Conservation (phyloP, 2,797 vertebrate species). For the Cynodonichthys magdalenae region DNA sequence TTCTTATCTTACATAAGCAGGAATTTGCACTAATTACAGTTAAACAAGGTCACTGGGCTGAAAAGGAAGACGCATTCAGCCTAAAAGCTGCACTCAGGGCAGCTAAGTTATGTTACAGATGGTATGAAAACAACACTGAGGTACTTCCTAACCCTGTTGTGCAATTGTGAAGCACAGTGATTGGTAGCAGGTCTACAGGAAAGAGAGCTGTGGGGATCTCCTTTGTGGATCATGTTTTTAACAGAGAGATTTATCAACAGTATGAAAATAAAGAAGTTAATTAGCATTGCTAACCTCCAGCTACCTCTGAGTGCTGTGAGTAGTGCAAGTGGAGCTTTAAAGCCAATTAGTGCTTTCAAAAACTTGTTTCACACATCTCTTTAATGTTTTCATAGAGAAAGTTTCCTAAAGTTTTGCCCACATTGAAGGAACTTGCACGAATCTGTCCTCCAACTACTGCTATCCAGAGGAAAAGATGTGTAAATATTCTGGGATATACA, state of each 20-base stretch:
- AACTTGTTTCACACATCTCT: constrained; percentile 21
- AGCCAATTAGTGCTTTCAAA: constrained; percentile 38
- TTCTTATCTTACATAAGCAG: constrained; percentile 31
- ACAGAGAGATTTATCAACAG: constrained; percentile 23
- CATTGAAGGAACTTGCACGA: not conserved
- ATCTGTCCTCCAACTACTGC: not conserved
- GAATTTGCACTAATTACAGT: constrained; percentile 49
- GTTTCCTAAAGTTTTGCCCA: constrained; percentile 9
- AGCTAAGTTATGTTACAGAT: constrained; percentile 29
- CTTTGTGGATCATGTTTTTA: constrained; percentile 31
- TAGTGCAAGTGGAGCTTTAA: constrained; percentile 1
- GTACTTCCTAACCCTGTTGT: constrained; percentile 34
- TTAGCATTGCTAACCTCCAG: constrained; percentile 35
- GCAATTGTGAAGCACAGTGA: constrained; percentile 32
- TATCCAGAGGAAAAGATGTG: no score
- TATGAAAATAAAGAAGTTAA: constrained; percentile 53
- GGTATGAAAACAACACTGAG: constrained; percentile 28
- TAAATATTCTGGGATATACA: not conserved
- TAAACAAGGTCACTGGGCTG: constrained; percentile 53
- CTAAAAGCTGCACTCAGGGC: constrained; percentile 26
- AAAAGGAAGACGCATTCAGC: constrained; percentile 43
- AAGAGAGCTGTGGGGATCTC: constrained; percentile 38
- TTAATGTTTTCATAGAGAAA: constrained; percentile 14
- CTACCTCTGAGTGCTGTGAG: constrained; percentile 25
- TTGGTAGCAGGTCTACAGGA: constrained; percentile 44